Evolutionary conservation across 2,113 vertebrate species (phyloP), one percentile per base, ranked within the genome.

Genomic region (Nesoenas mayeri): DNA sequence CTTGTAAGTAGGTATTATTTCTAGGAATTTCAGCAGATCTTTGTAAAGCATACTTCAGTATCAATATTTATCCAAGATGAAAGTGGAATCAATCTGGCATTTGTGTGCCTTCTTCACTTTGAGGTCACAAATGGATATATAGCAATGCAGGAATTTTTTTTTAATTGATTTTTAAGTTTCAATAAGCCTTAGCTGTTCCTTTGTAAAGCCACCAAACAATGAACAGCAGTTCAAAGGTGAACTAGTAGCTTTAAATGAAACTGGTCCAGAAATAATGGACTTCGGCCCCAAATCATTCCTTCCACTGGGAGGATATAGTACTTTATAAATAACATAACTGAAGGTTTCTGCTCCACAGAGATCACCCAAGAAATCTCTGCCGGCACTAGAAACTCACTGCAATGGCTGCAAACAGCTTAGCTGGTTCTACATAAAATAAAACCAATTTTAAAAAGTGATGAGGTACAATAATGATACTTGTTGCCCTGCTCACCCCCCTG

Each of bases 151-250:
- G 50, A 50, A 26, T 73, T 42, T 44, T 73, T 70, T 89, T 86
- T 81, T 53, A 95, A 94, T 87, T 92, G 87, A 91, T 95, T 95
- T 91, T 91, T 56, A 95, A 91, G 61, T 88, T 93, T 58, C 69
- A 90, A 9, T 87, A 81, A 83, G 65, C 53, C 60, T 86, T 18
- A 58, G 51, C 56, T 88, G n/a, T 47, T 80, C 58, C 71, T 83
- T 42, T 78, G 36, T 78, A 85, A 83, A 88, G 60, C 34, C 75
- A 93, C 51, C 16, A 77, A 48, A 79, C 58, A 93, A 79, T 16
- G n/a, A 79, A 77, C n/a, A 90, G 64, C 34, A 95, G 88, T 90
- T 94, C 69, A 84, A 60, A 86, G 90, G 72, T 85, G 60, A 82
- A 71, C 32, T 40, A 86, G 79, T 50, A 94, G 81, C 67, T 91